These are phyloP conservation scores for Etheostoma spectabile DNA, from an alignment of 2,113 vertebrate species.

Conservation along the genomic window DNA sequence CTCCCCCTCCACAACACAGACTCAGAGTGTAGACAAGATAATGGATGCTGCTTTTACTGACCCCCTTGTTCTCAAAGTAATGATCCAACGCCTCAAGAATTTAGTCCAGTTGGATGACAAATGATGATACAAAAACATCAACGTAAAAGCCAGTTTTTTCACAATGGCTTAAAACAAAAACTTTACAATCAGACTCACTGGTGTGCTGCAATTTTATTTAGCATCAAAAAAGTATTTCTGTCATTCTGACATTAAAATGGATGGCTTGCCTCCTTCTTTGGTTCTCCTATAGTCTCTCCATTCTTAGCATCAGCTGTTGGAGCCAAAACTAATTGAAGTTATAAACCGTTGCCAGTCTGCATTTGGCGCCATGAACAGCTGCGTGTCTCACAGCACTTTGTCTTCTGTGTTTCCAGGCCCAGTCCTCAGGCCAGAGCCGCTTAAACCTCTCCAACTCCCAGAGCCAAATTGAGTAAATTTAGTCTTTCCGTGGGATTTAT, in stretches of 20 bases:
- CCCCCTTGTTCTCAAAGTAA: conserved; percentile 44
- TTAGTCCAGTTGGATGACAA: neutral
- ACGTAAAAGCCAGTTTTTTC: neutral
- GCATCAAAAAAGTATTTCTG: neutral
- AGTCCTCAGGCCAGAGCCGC: conserved; percentile 28
- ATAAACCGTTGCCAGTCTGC: conserved; percentile 63
- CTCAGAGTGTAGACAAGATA: conserved; percentile 28
- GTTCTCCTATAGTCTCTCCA: conserved; percentile 46
- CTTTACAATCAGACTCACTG: neutral
- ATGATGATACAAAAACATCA: neutral
- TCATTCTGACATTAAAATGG: conserved; percentile 12
- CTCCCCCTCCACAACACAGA: conserved; percentile 35
- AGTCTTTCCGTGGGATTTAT: conserved; percentile 40
- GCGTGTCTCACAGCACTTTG: conserved; percentile 52
- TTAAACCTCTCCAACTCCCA: conserved; percentile 12
- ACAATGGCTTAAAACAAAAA: neutral
- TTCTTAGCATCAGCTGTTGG: conserved; percentile 61
- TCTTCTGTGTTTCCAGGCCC: conserved; percentile 50
- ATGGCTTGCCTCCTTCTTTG: conserved; percentile 32
- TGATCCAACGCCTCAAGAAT: conserved; percentile 13
- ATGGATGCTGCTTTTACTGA: conserved; percentile 41
- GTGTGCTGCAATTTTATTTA: conserved; percentile 2
- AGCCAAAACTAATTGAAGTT: conserved; percentile 70
- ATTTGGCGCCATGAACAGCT: conserved; percentile 64
- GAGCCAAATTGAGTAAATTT: conserved; percentile 39